phyloP scores from a whole-genome alignment of 2,797 vertebrate genomes.

The Chiloscyllium punctatum region DNA sequence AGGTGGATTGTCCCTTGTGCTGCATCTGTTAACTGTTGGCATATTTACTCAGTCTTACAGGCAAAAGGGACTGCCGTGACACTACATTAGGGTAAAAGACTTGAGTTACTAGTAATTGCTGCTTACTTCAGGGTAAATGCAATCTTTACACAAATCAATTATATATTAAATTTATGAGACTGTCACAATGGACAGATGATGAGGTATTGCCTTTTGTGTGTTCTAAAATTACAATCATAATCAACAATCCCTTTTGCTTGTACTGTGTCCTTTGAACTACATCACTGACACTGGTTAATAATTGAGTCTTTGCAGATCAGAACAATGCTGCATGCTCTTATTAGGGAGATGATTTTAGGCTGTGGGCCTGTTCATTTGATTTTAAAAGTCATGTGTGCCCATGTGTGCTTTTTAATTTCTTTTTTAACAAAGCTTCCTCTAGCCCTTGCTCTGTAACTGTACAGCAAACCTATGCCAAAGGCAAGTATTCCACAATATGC shows the following conservation, averaged over 20 bases:
- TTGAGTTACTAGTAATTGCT: conserved; percentile 58
- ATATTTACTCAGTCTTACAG: conserved; percentile 37
- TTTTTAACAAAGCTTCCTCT: conserved; percentile 33
- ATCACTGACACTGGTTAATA: conserved; percentile 62
- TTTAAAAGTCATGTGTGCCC: conserved; percentile 56
- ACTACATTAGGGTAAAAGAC: conserved; percentile 34
- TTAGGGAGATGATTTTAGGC: conserved; percentile 56
- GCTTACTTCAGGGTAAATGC: conserved; percentile 72
- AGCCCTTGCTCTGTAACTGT: conserved; percentile 48
- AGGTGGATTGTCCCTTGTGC: conserved; percentile 21
- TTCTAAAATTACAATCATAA: conserved; percentile 56
- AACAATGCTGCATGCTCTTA: conserved; percentile 67
- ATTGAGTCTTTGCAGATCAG: conserved; percentile 52
- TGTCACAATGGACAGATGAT: conserved; percentile 53
- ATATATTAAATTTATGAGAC: conserved; percentile 58
- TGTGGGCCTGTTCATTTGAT: conserved; percentile 35
- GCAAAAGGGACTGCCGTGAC: conserved; percentile 34
- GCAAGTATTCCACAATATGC: conserved; percentile 49
- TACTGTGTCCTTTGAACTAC: conserved; percentile 58
- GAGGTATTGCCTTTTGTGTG: conserved; percentile 51
- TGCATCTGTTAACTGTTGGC: conserved; percentile 28
- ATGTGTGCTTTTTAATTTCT: conserved; percentile 52
- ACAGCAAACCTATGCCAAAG: conserved; percentile 53
- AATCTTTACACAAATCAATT: conserved; percentile 53
- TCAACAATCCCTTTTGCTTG: conserved; percentile 58